Evolutionary conservation across 2,113 vertebrate genomes (phyloP).

Genomic region (human (Homo sapiens)): GRCh38 chr18:50274501-50275000

Average conservation of each 20-base stretch:
- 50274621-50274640: not conserved
- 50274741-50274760: not conserved
- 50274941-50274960: slow-evolving; percentile 50
- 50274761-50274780: not conserved
- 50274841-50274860: not conserved
- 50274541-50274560: not conserved
- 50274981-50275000: slow-evolving; percentile 78
- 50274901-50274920: slow-evolving; percentile 28
- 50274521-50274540: not conserved
- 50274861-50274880: not conserved
- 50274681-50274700: not conserved
- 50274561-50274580: not conserved
- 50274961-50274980: slow-evolving; percentile 76
- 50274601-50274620: not conserved
- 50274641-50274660: not conserved
- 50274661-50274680: not conserved
- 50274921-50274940: slow-evolving; percentile 27
- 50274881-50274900: not conserved
- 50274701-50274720: not conserved
- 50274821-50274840: not conserved
- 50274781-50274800: not conserved
- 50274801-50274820: not conserved
- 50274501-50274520: not conserved
- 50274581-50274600: not conserved
- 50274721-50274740: not conserved